These are phyloP conservation scores for Hypanus sabinus DNA, from an alignment of 2,113 vertebrate species.

Conservation along the genomic window DNA sequence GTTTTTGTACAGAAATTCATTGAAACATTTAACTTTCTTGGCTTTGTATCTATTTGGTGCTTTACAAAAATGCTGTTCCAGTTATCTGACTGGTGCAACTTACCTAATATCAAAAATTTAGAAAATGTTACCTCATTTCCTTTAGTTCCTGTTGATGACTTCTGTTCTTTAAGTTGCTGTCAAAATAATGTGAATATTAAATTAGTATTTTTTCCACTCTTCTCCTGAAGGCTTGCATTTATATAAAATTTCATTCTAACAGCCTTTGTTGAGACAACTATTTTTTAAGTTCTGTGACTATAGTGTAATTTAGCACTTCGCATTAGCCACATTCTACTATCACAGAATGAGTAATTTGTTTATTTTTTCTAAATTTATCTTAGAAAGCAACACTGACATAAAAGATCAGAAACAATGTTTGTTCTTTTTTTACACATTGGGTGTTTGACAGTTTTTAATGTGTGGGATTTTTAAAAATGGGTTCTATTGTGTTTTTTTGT, in stretches of 20 bases:
- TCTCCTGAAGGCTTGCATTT: not conserved
- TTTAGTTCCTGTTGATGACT: conserved; percentile 75
- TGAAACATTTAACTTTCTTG: not conserved
- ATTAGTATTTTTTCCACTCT: not conserved
- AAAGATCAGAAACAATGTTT: too few species aligned
- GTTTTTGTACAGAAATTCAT: not conserved
- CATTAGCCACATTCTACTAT: not conserved
- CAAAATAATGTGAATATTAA: conserved; percentile 43
- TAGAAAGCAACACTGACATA: too few species aligned
- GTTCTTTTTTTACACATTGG: too few species aligned
- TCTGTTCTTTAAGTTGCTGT: conserved; percentile 93
- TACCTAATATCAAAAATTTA: not conserved
- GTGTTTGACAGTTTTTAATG: too few species aligned
- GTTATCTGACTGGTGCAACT: not conserved
- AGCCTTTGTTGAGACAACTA: not conserved
- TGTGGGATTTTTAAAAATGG: too few species aligned
- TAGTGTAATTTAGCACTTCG: not conserved
- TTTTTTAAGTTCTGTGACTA: not conserved
- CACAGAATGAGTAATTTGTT: not conserved
- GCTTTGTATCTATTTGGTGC: not conserved
- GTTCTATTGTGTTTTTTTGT: too few species aligned
- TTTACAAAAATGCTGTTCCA: not conserved
- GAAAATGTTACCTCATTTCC: conserved; percentile 74
- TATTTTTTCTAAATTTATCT: too few species aligned
- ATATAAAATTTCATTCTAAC: not conserved